A percentile compares a stretch with the other conserved stretches of the same genome.
These are phyloP conservation scores for Pachyseris speciosa DNA, from an alignment of 64 coral and sea anemone species.

Conservation along the genomic window DNA sequence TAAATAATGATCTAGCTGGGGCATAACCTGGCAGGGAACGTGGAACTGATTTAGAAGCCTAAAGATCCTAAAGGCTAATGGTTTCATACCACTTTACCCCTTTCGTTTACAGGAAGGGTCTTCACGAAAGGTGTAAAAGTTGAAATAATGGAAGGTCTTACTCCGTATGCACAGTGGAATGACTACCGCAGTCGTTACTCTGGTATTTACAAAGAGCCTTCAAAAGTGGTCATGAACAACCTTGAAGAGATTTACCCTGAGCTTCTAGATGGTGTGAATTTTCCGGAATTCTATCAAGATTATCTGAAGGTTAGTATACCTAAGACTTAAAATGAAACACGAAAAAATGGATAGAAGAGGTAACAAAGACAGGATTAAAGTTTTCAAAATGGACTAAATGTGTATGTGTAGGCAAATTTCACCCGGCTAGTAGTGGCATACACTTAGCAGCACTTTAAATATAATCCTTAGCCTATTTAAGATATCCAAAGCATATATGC, in stretches of 20 bases:
- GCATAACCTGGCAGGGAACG: too few species aligned
- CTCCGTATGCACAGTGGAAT: conserved; percentile 79
- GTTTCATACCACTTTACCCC: background rate
- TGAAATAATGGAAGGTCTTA: conserved; percentile 62
- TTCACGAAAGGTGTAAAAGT: conserved; percentile 74
- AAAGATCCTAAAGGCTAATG: background rate
- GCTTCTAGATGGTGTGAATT: conserved; percentile 31
- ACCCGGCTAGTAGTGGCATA: too few species aligned
- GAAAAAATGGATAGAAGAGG: background rate
- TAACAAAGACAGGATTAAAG: too few species aligned
- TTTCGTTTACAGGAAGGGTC: conserved; percentile 30
- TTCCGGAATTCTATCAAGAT: conserved; percentile 56
- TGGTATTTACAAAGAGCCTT: conserved; percentile 32
- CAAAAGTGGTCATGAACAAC: conserved; percentile 60
- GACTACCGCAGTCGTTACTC: conserved; percentile 47
- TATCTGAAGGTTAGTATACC: conserved; percentile 71
- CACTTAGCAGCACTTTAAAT: too few species aligned
- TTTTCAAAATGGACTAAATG: too few species aligned
- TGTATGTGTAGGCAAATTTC: too few species aligned
- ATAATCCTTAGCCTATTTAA: too few species aligned
- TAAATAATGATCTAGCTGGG: too few species aligned
- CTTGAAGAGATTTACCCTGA: conserved; percentile 67
- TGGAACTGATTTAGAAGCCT: too few species aligned
- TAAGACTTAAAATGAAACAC: background rate
- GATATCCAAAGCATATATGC: too few species aligned